Evolutionary conservation across 2,888 invertebrate genomes (phyloP), one percentile per base, ranked within the genome.

Genomic region (Gasteruption jaculator): DNA sequence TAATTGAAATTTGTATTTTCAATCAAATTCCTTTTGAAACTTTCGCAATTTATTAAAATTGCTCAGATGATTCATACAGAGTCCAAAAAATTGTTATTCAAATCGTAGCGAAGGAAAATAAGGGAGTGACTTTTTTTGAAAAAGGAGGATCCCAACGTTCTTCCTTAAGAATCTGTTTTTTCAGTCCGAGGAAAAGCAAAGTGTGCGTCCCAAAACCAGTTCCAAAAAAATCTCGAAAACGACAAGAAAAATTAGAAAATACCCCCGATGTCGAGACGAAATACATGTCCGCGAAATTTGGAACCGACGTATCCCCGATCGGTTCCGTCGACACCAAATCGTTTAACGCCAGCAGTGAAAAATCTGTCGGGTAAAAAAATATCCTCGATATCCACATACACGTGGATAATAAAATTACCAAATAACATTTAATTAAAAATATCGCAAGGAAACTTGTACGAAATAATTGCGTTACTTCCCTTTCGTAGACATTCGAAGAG

Each of bases 221-320:
- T n/a, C n/a, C n/a, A n/a, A n/a, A n/a, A n/a, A n/a, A n/a, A n/a
- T n/a, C n/a, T n/a, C n/a, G n/a, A n/a, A n/a, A n/a, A n/a, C n/a
- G n/a, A n/a, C n/a, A n/a, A n/a, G n/a, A n/a, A n/a, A n/a, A n/a
- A n/a, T n/a, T n/a, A n/a, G n/a, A n/a, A n/a, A n/a, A n/a, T n/a
- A n/a, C n/a, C n/a, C n/a, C n/a, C n/a, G 50, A 53, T 18, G 36
- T 45, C 7, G 54, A 54, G 32, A 50, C 51, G n/a, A 54, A 45
- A 34, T 42, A 41, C 27, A 19, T 41, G 37, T 30, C 38, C 5
- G 42, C 54, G 6, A 36, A 43, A 15, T 48, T 41, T 37, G 33
- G 48, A 6, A 29, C 48, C 4, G 48, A 53, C 6, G 22, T 38
- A 6, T 44, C 48, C 12, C 44, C 49, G 11, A 38, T 31, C 12